phyloP scores from a whole-genome alignment of 1,140 invertebrate species.

The Bombus polaris region DNA sequence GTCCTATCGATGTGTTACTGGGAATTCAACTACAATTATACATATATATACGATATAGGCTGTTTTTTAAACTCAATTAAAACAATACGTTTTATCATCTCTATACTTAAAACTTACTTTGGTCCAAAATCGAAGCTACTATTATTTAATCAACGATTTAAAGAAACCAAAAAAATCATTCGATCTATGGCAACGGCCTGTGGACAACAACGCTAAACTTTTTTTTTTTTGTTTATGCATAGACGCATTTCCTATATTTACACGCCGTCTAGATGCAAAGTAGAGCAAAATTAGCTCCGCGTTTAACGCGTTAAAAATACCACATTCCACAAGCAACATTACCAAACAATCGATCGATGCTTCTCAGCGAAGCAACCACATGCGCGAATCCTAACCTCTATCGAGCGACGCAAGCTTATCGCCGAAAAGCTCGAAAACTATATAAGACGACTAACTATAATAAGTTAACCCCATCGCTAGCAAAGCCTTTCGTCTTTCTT shows the following conservation, averaged over 20 bases:
- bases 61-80: too few relatives aligned
- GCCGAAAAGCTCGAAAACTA: neutral
- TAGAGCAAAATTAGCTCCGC: too few relatives aligned
- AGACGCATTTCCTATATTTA: too few relatives aligned
- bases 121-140: too few relatives aligned
- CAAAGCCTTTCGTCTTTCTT: neutral
- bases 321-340: neutral
- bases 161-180: neutral
- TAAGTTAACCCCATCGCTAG: constrained; percentile 32
- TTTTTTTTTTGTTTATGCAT: too few relatives aligned
- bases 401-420: neutral
- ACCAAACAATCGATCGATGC: neutral
- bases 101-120: neutral
- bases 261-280: too few relatives aligned
- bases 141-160: too few relatives aligned
- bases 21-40: neutral
- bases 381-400: neutral
- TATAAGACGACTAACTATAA: neutral
- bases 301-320: too few relatives aligned
- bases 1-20: neutral
- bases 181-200: neutral
- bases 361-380: neutral
- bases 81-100: neutral
- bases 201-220: too few relatives aligned
- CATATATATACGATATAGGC: neutral